phyloP scores from a whole-genome alignment of 92 coral and sea anemone species.

The Ricordea florida region DNA sequence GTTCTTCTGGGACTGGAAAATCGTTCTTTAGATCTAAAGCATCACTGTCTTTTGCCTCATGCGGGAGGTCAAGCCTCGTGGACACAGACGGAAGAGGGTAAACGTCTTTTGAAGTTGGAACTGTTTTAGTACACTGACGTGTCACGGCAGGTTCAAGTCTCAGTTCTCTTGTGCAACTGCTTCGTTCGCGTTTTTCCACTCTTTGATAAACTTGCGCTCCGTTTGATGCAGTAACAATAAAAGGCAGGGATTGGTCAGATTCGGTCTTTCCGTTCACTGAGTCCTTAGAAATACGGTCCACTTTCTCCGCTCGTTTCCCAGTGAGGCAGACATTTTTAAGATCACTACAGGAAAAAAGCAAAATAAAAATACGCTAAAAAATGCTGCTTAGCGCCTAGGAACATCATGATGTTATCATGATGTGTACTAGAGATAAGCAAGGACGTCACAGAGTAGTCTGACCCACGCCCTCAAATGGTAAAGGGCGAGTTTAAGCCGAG shows the following conservation, averaged over 20 bases:
- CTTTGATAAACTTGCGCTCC: neutral
- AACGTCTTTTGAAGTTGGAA: neutral
- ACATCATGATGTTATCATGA: no score
- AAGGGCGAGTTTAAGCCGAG: no score
- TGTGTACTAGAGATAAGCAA: no score
- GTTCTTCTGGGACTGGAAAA: neutral
- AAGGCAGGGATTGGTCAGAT: no score
- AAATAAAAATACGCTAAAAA: no score
- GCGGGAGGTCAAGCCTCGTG: neutral
- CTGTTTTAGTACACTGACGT: neutral
- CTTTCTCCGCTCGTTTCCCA: constrained; percentile 60
- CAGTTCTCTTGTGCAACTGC: neutral
- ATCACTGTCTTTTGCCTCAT: neutral
- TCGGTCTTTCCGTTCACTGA: no score
- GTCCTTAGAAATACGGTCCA: no score
- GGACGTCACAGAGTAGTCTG: no score
- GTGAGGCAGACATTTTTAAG: constrained; percentile 68
- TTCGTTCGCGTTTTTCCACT: neutral
- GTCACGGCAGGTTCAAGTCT: neutral
- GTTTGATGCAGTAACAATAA: constrained; percentile 24
- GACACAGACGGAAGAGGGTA: neutral
- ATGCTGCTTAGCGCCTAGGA: no score
- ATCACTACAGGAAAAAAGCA: constrained; percentile 41
- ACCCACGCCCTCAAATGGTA: no score
- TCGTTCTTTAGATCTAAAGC: neutral